Evolutionary conservation across 2,888 invertebrate genomes (phyloP), one percentile per base, ranked within the genome.

Genomic region (Atherix ibis): DNA sequence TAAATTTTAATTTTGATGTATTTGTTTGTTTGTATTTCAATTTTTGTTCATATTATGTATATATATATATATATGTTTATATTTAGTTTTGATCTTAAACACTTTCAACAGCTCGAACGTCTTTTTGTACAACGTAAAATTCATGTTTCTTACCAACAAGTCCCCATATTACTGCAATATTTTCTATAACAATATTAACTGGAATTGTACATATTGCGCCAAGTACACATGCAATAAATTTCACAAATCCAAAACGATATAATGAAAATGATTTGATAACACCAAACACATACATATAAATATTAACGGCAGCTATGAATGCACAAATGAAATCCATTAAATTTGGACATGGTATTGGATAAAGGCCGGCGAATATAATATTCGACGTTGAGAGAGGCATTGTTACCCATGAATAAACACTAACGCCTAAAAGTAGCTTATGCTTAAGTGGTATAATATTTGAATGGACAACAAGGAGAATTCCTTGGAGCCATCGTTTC

Each of bases 221-320:
- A 40, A 76, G 66, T 40, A 91, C 73, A 54, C 84, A 87, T 36
- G 87, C 62, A 38, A 76, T 52, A 54, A 88, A 87, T 54, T 78
- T 74, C 26, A 78, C 52, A 40, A 82, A 62, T 9, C 92, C 91
- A 56, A 84, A 81, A 50, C 88, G 75, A 58, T 85, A 79, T 22
- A 89, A 65, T 15, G 88, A 85, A 55, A 95, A 94, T 35, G 92
- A 92, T 59, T 92, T 94, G 34, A 92, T 73, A n/a, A 92, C 92
- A 42, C 95, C 95, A 62, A 92, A 95, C 41, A 94, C 75, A 58
- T 94, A 95, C 92, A 95, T 94, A 60, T 95, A 95, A 53, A 92
- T 82, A 59, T 85, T 92, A 37, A 92, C 83, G 40, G 87, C 91
- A 42, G 83, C 92, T 48, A 88, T 82, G 54, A 91, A 92, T 36